Evolutionary conservation across 2,113 vertebrate species (phyloP).

Genomic region (Miniopterus natalensis): DNA sequence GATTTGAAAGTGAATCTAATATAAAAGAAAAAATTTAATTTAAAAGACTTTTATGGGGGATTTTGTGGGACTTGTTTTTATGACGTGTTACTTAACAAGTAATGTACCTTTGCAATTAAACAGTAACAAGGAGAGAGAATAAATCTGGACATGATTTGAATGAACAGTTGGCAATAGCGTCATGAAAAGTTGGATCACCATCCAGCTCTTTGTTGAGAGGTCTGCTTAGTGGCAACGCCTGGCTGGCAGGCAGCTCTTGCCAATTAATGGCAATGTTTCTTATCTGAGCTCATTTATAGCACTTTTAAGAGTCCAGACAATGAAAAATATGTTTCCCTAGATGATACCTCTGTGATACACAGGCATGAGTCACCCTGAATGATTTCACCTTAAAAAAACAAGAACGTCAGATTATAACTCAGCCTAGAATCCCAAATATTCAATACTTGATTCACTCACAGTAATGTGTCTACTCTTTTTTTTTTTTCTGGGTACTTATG

Average conservation of each 20-base stretch:
- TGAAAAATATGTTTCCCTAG: neutral
- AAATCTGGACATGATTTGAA: neutral
- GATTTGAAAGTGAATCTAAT: neutral
- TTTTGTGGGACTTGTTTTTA: constrained; percentile 5
- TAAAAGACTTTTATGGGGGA: neutral
- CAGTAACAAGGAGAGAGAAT: neutral
- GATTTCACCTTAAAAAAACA: constrained; percentile 21
- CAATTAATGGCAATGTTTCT: constrained; percentile 41
- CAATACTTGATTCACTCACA: neutral
- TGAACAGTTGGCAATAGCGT: neutral
- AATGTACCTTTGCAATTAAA: neutral
- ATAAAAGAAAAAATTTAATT: neutral
- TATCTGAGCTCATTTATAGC: constrained; percentile 64
- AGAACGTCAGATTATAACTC: neutral
- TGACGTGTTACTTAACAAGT: neutral
- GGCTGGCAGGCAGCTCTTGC: neutral
- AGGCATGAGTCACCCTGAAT: constrained; percentile 42
- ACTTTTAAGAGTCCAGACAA: constrained; percentile 54
- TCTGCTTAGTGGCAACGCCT: constrained; percentile 2
- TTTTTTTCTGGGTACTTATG: neutral
- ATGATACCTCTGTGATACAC: neutral
- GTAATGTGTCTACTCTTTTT: neutral
- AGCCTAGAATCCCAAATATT: neutral
- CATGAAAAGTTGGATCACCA: neutral
- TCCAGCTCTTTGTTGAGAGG: neutral